These are phyloP conservation scores for Julus scanicus DNA, from an alignment of 2,888 invertebrate genomes.

Conservation along the genomic window DNA sequence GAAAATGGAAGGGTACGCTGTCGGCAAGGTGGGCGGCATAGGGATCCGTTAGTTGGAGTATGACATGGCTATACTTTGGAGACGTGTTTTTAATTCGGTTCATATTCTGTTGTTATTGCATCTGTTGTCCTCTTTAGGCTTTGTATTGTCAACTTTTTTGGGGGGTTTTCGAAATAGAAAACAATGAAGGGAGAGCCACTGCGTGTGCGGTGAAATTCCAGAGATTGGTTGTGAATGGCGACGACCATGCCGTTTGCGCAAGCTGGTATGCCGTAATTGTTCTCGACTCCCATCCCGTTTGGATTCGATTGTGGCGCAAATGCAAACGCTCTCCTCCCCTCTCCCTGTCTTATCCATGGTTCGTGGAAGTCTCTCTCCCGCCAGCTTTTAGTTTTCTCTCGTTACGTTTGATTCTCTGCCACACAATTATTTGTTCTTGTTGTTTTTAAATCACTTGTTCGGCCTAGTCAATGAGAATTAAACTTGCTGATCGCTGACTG, in stretches of 20 bases:
- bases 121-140: conserved; percentile 44
- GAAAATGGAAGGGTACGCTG: not conserved
- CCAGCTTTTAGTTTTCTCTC: conserved; percentile 46
- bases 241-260: not conserved
- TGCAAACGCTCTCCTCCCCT: conserved; percentile 43
- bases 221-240: not conserved
- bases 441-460: conserved; percentile 44
- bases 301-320: conserved; percentile 37
- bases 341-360: conserved; percentile 8
- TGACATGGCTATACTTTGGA: conserved; percentile 8
- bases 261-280: not conserved
- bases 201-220: not conserved
- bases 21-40: not conserved
- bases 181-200: conserved; percentile 32
- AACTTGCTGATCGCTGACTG: conserved; percentile 43
- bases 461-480: conserved; percentile 47
- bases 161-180: not conserved
- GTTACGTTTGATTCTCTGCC: conserved; percentile 47
- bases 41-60: not conserved
- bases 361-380: conserved; percentile 19
- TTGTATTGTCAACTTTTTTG: conserved; percentile 43
- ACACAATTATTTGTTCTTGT: conserved; percentile 46
- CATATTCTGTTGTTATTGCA: conserved; percentile 39
- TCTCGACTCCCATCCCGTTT: conserved; percentile 10
- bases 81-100: conserved; percentile 45